phyloP scores from a whole-genome alignment of 2,113 vertebrate genomes.

The Otus sunia region DNA sequence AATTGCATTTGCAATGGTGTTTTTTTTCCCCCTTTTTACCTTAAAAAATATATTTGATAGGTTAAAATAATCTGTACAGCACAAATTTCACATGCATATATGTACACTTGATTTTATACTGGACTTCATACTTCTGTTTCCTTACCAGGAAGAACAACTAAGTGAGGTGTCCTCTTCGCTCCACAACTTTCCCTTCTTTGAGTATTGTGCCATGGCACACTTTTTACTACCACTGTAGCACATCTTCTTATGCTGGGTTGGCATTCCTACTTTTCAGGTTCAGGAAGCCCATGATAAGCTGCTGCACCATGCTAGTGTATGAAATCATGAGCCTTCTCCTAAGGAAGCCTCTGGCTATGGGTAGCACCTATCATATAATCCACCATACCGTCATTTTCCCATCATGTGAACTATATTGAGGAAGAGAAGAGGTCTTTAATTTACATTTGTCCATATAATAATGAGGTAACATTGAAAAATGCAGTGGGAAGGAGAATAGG shows the following conservation, averaged over 20 bases:
- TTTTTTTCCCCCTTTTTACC: background rate
- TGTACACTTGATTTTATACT: background rate
- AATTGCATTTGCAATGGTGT: background rate
- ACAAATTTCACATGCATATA: background rate
- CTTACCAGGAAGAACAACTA: background rate
- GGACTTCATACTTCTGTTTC: background rate
- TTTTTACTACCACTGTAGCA: background rate
- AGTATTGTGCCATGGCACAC: background rate
- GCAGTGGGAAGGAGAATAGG: background rate
- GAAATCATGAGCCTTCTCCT: background rate
- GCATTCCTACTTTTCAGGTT: background rate
- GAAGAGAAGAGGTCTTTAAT: background rate
- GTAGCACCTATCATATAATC: background rate
- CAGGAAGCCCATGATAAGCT: background rate
- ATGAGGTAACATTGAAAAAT: background rate
- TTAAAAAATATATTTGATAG: background rate
- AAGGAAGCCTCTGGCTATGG: background rate
- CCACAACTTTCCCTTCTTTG: background rate
- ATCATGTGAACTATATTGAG: accelerated
- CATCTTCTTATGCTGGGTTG: background rate
- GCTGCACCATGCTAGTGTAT: background rate
- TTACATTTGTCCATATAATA: background rate
- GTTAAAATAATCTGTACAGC: background rate
- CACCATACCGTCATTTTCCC: background rate
- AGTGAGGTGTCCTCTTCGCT: background rate